Evolutionary conservation across 2,797 vertebrate species (phyloP), one percentile per base, ranked within the genome.

Genomic region (Parauchenoglanis ngamensis): DNA sequence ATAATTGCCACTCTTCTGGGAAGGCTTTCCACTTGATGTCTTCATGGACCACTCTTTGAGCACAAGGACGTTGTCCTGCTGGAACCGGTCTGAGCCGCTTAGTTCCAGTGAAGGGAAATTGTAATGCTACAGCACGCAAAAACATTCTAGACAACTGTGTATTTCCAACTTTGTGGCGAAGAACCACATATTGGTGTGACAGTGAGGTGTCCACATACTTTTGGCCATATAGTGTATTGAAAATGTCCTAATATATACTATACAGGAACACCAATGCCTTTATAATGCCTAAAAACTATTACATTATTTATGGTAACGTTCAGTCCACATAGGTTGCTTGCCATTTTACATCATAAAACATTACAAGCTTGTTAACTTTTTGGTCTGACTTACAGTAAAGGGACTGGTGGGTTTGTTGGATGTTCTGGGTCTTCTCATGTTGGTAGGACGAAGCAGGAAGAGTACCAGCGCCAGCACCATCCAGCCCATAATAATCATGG

Each of bases 401-500:
- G 97, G 96, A 92, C 95, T 95, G 63, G 91, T 88, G 87, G 97
- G 95, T 92, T 99, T 99, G 86, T 95, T 96, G 1, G 94, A 89
- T 85, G 94, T 85, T 83, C 88, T 95, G 63, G 95, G 90, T 92
- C 97, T 94, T 94, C 98, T 95, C 87, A 99, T 94, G 90, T 96
- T 98, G 79, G 94, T 92, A 35, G 98, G 98, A 90, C 98, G 97
- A 89, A 99, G 92, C 90, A 99, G 91, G 94, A 97, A 99, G 91
- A 99, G 93, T 86, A 98, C 91, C 86, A 99, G 92, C 44, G 96
- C 98, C 89, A 99, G 92, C 88, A 98, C 94, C 88, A 97, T 92
- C 98, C 98, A 99, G 88, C 96, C 98, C 95, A 99, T 96, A 92
- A 98, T 91, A 87, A 99, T 95, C 97, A 99, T 96, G 28, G 97